These are phyloP conservation scores for Dolomedes plantarius DNA, from an alignment of 2,888 invertebrate species.

Conservation along the genomic window DNA sequence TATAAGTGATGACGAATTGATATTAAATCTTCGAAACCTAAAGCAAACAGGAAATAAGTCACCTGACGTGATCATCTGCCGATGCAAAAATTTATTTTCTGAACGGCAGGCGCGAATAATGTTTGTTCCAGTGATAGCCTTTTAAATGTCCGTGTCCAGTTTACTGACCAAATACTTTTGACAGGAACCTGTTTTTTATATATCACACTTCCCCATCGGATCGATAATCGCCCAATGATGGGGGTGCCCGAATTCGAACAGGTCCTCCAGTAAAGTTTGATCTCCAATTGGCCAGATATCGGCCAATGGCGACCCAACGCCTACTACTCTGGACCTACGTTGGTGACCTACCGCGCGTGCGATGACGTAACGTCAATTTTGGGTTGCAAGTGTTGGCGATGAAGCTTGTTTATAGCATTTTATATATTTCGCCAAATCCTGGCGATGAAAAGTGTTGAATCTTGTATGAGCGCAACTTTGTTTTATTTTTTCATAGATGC, in stretches of 20 bases:
- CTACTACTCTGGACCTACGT: constrained; percentile 61
- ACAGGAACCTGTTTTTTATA: constrained; percentile 12
- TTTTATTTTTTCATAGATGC: too few relatives aligned
- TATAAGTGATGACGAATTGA: too few relatives aligned
- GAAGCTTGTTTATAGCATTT: constrained; percentile 2
- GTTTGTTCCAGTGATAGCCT: background rate
- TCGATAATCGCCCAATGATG: constrained; percentile 60
- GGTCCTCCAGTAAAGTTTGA: constrained; percentile 17
- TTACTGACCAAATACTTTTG: constrained; percentile 31
- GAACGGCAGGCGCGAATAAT: too few relatives aligned
- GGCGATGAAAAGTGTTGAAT: background rate
- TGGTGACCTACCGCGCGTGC: constrained; percentile 70
- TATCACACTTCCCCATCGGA: constrained; percentile 22
- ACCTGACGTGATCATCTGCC: too few relatives aligned
- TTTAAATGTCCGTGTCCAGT: constrained; percentile 23
- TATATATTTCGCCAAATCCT: background rate
- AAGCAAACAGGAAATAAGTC: too few relatives aligned
- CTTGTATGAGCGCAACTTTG: too few relatives aligned
- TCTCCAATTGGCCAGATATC: constrained; percentile 58
- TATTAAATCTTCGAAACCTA: too few relatives aligned
- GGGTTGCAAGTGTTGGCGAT: constrained; percentile 51
- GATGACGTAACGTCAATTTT: constrained; percentile 44
- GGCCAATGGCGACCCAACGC: constrained; percentile 67
- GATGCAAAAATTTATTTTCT: too few relatives aligned
- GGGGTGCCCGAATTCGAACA: constrained; percentile 48